A percentile compares a stretch with the other conserved stretches of the same genome.
These are phyloP conservation scores for Drosophila yooni DNA, from an alignment of 2,888 invertebrate genomes.

Conservation along the genomic window DNA sequence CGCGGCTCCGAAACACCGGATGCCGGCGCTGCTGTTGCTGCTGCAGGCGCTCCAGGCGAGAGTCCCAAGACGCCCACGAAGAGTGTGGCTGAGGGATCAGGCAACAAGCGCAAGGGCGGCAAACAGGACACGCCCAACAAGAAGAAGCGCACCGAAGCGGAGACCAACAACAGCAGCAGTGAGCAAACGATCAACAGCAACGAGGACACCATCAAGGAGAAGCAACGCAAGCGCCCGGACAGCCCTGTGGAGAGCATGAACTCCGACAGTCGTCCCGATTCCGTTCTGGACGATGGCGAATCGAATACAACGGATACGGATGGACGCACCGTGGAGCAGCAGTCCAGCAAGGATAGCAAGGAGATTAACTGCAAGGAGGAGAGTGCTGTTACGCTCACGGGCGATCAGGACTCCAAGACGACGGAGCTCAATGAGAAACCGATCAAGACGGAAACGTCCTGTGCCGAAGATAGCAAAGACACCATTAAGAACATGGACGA, in stretches of 20 bases:
- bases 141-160: slow-evolving; percentile 86
- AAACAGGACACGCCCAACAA: slow-evolving; percentile 87
- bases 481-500: slow-evolving; percentile 83
- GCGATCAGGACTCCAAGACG: slow-evolving; percentile 84
- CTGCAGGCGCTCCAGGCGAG: slow-evolving; percentile 81
- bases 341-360: slow-evolving; percentile 85
- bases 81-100: slow-evolving; percentile 72
- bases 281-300: slow-evolving; percentile 89
- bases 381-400: slow-evolving; percentile 55
- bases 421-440: slow-evolving; percentile 81
- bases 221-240: slow-evolving; percentile 86
- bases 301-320: slow-evolving; percentile 85
- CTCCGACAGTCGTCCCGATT: slow-evolving; percentile 91
- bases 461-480: slow-evolving; percentile 77
- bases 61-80: slow-evolving; percentile 85
- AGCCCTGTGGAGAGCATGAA: slow-evolving; percentile 94
- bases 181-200: slow-evolving; percentile 60
- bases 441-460: slow-evolving; percentile 65
- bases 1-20: slow-evolving; percentile 88
- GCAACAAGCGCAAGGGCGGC: slow-evolving; percentile 83
- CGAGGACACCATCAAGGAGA: slow-evolving; percentile 85
- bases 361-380: slow-evolving; percentile 82
- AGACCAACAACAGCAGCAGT: slow-evolving; percentile 56
- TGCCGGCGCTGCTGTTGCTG: slow-evolving; percentile 74
- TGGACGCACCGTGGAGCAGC: slow-evolving; percentile 78